Evolutionary conservation across 2,113 vertebrate species (phyloP).

Genomic region (Cochlearius cochlearius): DNA sequence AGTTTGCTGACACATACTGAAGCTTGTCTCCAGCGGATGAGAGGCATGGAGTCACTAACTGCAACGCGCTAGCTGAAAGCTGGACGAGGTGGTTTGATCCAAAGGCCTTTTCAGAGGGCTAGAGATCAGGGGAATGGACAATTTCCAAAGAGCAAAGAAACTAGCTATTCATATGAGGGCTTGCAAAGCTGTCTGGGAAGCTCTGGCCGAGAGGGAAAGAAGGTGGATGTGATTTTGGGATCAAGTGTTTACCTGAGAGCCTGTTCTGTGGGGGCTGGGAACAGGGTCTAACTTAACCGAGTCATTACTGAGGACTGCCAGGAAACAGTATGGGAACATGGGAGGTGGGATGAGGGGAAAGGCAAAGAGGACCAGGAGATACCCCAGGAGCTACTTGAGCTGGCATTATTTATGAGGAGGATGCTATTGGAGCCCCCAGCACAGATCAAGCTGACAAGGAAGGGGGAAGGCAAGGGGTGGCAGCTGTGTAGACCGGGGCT

Average conservation of each 20-base stretch:
- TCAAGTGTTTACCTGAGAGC: not conserved
- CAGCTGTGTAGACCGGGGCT: not conserved
- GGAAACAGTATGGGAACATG: too few species aligned
- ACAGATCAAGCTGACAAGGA: not conserved
- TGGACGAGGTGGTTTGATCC: not conserved
- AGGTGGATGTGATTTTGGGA: not conserved
- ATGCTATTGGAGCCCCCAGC: not conserved
- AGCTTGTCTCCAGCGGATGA: not conserved
- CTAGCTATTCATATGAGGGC: not conserved
- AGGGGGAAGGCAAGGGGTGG: not conserved
- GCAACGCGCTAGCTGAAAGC: not conserved
- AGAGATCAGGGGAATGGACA: not conserved
- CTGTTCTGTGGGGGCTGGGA: not conserved
- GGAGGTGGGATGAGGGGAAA: not conserved
- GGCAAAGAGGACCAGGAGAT: fast-evolving
- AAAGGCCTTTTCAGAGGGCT: not conserved
- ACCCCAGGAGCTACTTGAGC: not conserved
- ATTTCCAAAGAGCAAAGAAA: not conserved
- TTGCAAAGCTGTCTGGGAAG: not conserved
- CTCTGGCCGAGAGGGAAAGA: not conserved
- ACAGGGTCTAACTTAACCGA: not conserved
- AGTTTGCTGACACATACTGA: not conserved
- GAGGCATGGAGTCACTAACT: not conserved
- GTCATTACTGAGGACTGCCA: not conserved
- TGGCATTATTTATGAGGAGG: not conserved